phyloP scores from a whole-genome alignment of 2,797 vertebrate genomes.

The Amblyraja radiata region DNA sequence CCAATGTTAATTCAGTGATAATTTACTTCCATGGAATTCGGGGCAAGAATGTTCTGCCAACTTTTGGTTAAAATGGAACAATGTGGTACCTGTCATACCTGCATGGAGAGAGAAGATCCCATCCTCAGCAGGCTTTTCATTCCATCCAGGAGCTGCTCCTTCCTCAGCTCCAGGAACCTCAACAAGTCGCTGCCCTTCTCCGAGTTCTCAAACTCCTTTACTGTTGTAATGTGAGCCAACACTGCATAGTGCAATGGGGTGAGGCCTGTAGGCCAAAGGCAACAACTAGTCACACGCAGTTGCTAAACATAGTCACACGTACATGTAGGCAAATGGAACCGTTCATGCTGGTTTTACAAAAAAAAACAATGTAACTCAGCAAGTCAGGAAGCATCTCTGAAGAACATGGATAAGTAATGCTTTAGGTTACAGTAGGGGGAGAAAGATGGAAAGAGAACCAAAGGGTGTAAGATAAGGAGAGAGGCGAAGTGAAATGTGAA shows the following conservation, averaged over 20 bases:
- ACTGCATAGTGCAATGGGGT: conserved; percentile 64
- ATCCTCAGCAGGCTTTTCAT: conserved; percentile 72
- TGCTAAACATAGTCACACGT: not conserved
- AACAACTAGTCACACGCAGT: not conserved
- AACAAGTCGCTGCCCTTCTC: not conserved
- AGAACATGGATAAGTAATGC: no score
- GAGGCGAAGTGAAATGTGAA: no score
- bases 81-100: conserved; percentile 46
- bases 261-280: conserved; percentile 54
- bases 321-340: not conserved
- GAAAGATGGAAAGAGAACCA: no score
- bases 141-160: conserved; percentile 67
- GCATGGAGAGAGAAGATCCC: conserved; percentile 55
- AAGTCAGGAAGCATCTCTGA: no score
- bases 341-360: no score
- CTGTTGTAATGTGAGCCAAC: conserved; percentile 55
- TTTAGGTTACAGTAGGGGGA: no score
- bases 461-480: no score
- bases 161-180: conserved; percentile 52
- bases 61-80: no score
- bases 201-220: conserved; percentile 45
- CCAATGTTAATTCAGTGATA: not conserved
- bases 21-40: not conserved
- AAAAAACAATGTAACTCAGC: no score
- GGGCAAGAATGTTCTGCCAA: not conserved